Evolutionary conservation across 1,140 invertebrate genomes (phyloP).

Genomic region (Drosophila erecta): DNA sequence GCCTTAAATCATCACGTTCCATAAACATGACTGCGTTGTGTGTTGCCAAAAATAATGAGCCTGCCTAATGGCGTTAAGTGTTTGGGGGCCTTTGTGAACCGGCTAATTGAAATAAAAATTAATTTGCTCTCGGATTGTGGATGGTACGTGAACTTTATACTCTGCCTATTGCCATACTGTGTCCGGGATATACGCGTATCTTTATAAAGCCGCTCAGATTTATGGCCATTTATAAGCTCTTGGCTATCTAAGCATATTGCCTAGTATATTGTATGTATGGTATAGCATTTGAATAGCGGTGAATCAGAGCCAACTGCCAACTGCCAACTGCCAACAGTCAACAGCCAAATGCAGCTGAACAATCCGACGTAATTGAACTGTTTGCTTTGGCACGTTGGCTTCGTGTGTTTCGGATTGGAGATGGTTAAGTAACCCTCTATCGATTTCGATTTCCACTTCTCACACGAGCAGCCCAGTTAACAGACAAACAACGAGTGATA

Average conservation of each 20-base stretch:
- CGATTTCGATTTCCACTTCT: slow-evolving; percentile 18
- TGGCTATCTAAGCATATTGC: slow-evolving; percentile 2
- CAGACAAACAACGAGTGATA: slow-evolving; percentile 22
- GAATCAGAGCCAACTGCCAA: slow-evolving; percentile 12
- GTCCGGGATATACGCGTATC: background rate
- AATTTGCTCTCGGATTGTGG: slow-evolving; percentile 20
- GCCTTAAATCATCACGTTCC: slow-evolving; percentile 74
- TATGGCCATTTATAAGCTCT: slow-evolving; percentile 4
- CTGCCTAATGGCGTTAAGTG: slow-evolving; percentile 42
- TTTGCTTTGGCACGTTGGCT: slow-evolving; percentile 24
- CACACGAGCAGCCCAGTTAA: slow-evolving; percentile 33
- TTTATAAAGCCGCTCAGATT: slow-evolving; percentile 2
- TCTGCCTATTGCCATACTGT: slow-evolving; percentile 12
- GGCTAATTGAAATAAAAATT: slow-evolving; percentile 52
- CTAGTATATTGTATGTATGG: background rate
- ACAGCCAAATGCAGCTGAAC: slow-evolving; percentile 20
- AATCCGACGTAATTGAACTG: slow-evolving; percentile 41
- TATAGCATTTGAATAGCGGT: slow-evolving; percentile 5
- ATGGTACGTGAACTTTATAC: slow-evolving; percentile 31
- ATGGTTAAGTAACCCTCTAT: slow-evolving; percentile 46
- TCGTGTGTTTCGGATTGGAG: background rate
- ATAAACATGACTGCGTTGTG: slow-evolving; percentile 57
- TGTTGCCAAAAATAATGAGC: slow-evolving; percentile 54
- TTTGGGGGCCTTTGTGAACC: slow-evolving; percentile 39
- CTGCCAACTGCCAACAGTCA: background rate